A percentile compares a stretch with the other conserved stretches of the same genome.
Evolutionary conservation across 2,888 invertebrate species (phyloP).

Genomic region (Ferrisia virgata): DNA sequence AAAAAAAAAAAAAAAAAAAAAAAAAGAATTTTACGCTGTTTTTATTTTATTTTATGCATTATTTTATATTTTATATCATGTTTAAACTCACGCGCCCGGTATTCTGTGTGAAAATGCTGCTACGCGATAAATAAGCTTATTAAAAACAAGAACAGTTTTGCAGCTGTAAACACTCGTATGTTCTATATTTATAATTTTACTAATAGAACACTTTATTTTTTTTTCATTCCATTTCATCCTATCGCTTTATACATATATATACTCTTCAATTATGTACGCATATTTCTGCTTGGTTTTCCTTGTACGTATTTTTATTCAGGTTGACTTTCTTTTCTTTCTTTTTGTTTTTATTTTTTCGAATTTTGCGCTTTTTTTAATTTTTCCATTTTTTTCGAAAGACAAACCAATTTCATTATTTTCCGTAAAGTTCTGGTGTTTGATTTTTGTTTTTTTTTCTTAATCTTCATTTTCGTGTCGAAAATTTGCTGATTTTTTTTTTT

Average conservation of each 20-base stretch:
- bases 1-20: neutral
- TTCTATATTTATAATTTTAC: too few relatives aligned
- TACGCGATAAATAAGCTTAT: neutral
- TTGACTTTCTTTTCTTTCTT: neutral
- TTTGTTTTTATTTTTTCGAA: neutral
- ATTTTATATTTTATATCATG: neutral
- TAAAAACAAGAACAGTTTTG: neutral
- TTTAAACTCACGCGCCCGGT: neutral
- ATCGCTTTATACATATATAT: too few relatives aligned
- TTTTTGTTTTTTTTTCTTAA: neutral
- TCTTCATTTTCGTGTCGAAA: neutral
- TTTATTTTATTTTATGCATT: neutral
- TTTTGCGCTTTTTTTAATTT: neutral
- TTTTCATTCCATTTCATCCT: too few relatives aligned
- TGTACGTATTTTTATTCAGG: neutral
- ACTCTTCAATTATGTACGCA: too few relatives aligned
- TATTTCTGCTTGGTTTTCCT: too few relatives aligned
- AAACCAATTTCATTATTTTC: too few relatives aligned
- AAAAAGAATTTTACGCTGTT: neutral
- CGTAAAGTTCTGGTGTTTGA: neutral
- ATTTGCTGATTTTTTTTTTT: neutral
- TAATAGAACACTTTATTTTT: neutral
- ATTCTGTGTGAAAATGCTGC: conserved; percentile 33
- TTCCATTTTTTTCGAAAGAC: neutral
- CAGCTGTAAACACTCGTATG: neutral